These are phyloP conservation scores for Drosophila ustulata DNA, from an alignment of 2,888 invertebrate species.

Conservation along the genomic window DNA sequence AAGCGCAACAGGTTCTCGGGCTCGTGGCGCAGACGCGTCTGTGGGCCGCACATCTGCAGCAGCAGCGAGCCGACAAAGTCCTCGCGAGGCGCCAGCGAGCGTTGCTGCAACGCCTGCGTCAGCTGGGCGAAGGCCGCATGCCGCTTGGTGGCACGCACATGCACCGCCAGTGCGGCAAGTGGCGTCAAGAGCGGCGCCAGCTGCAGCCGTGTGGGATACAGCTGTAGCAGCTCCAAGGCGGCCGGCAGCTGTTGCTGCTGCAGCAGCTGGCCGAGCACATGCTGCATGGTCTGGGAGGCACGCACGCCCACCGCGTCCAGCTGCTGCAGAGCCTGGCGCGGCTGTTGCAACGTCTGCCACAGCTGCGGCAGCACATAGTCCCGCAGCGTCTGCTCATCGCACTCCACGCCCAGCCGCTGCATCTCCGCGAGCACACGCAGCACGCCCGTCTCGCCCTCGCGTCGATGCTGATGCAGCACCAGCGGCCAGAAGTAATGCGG, in stretches of 20 bases:
- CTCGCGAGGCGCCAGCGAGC: conserved; percentile 85
- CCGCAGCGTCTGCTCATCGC: conserved; percentile 87
- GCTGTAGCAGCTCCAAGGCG: conserved; percentile 60
- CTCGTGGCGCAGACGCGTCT: conserved; percentile 84
- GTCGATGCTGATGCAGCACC: conserved; percentile 85
- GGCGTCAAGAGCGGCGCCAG: conserved; percentile 85
- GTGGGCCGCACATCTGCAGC: conserved; percentile 85
- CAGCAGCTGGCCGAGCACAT: conserved; percentile 79
- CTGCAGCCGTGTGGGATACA: conserved; percentile 86
- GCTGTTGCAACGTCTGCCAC: conserved; percentile 74
- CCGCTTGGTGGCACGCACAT: conserved; percentile 85
- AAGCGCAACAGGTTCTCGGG: conserved; percentile 84
- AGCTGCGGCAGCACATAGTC: conserved; percentile 86
- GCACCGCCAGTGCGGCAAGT: conserved; percentile 85
- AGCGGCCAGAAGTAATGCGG: conserved; percentile 90
- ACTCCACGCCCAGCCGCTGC: conserved; percentile 86
- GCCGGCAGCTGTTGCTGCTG: conserved; percentile 58
- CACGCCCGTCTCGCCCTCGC: conserved; percentile 86
- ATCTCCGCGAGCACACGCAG: conserved; percentile 86
- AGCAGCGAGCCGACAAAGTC: conserved; percentile 88
- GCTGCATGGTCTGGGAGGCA: conserved; percentile 69
- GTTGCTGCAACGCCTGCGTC: conserved; percentile 85
- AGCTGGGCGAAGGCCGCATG: conserved; percentile 85
- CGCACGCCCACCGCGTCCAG: conserved; percentile 77
- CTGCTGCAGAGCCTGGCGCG: conserved; percentile 70